Conservation (phyloP, 2,113 vertebrate genomes). For the Melanostigma gelatinosum region DNA sequence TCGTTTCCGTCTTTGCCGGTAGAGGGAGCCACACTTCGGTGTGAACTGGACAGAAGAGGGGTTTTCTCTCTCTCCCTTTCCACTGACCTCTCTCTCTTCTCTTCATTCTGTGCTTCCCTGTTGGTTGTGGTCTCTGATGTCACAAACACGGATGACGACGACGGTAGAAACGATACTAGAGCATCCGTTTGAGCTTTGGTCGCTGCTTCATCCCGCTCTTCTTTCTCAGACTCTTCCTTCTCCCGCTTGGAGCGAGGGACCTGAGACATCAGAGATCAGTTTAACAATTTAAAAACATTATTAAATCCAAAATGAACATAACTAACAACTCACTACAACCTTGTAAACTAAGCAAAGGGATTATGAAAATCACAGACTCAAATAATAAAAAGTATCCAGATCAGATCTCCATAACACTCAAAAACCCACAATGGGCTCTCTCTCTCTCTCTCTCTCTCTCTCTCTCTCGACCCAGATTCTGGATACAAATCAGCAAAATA, state of each 20-base stretch:
- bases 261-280: conserved; percentile 32
- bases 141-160: conserved; percentile 51
- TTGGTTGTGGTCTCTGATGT: conserved; percentile 25
- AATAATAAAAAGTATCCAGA: too few relatives aligned
- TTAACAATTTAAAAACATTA: neutral
- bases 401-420: too few relatives aligned
- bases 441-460: too few relatives aligned
- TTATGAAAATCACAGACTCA: too few relatives aligned
- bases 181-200: conserved; percentile 13
- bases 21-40: conserved; percentile 59
- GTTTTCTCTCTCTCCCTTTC: conserved; percentile 75
- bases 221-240: conserved; percentile 89
- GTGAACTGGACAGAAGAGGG: neutral
- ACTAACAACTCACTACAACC: too few relatives aligned
- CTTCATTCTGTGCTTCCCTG: conserved; percentile 76
- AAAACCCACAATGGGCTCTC: too few relatives aligned
- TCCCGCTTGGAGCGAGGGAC: conserved; percentile 90
- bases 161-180: conserved; percentile 21
- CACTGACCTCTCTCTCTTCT: conserved; percentile 71
- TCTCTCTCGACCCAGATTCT: neutral
- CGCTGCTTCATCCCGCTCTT: conserved; percentile 82
- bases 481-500: too few relatives aligned
- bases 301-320: neutral
- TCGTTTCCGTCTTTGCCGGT: conserved; percentile 35
- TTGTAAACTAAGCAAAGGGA: neutral